Percentiles rank a stretch among this genome's conserved stretches.
phyloP scores from a whole-genome alignment of 2,797 vertebrate genomes.

The Gymnopithys bicolor region DNA sequence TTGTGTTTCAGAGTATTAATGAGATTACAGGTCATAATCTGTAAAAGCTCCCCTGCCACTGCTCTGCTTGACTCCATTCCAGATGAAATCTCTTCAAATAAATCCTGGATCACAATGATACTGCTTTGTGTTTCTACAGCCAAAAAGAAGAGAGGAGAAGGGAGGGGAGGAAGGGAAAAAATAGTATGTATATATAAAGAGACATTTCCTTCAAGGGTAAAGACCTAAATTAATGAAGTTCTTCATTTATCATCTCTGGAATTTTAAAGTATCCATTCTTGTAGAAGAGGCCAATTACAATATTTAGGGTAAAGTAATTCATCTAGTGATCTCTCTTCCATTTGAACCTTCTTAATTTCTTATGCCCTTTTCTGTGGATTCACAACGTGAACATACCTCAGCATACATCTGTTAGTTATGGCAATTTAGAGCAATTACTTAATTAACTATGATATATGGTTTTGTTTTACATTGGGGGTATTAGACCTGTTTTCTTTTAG shows the following conservation, averaged over 20 bases:
- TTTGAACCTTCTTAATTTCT: slow-evolving; percentile 72
- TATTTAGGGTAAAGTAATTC: slow-evolving; percentile 75
- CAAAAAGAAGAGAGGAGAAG: slow-evolving; percentile 17
- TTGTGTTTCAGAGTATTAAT: slow-evolving; percentile 78
- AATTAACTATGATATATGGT: slow-evolving; percentile 68
- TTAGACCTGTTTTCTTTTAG: slow-evolving; percentile 31
- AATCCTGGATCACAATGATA: slow-evolving; percentile 74
- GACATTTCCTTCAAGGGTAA: slow-evolving; percentile 72
- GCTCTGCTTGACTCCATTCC: slow-evolving; percentile 78
- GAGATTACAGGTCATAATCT: slow-evolving; percentile 80
- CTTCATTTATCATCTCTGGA: slow-evolving; percentile 69
- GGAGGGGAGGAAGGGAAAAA: neutral
- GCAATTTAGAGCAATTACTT: slow-evolving; percentile 75
- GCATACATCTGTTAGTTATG: slow-evolving; percentile 67
- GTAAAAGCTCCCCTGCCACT: slow-evolving; percentile 76
- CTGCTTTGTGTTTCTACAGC: slow-evolving; percentile 64
- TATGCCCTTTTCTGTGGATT: slow-evolving; percentile 63
- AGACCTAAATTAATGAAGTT: slow-evolving; percentile 74
- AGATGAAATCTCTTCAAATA: slow-evolving; percentile 80
- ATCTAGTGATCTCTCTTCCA: slow-evolving; percentile 69
- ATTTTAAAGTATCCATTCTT: slow-evolving; percentile 66
- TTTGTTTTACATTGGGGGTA: neutral
- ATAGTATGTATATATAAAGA: slow-evolving; percentile 31
- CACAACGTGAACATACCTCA: slow-evolving; percentile 63
- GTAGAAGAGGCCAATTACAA: slow-evolving; percentile 69